Evolutionary conservation across 2,797 vertebrate species (phyloP), one percentile per base, ranked within the genome.

Genomic region (Silurus aristotelis): DNA sequence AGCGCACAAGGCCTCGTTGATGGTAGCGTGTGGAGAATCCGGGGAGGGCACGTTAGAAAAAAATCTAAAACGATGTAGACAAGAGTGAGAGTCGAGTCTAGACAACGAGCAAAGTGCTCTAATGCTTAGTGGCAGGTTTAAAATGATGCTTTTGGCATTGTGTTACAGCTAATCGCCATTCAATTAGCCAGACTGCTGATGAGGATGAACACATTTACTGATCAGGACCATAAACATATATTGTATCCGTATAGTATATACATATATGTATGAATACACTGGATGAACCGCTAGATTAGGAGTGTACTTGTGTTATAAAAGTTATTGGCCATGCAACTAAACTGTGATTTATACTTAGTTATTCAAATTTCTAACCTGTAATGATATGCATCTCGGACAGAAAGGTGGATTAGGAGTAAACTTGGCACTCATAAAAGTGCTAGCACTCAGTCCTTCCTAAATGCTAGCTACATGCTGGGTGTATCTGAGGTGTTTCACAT

Each of bases 1-100:
- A 96, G 95, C 93, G 95, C 95, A 94, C 95, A 94, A 96, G 94
- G 95, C 96, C 93, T 95, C 95, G 93, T 94, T 96, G 96, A 96
- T 95, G 94, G 95, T 94, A 95, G 94, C 94, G 94, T 95, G 95
- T 92, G 94, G 95, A 95, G 95, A 96, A 95, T 95, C 95, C 93
- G 93, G 93, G 93, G 43, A 93, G 93, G 94, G 94, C 93, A 94
- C 94, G 94, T 94, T 95, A 94, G 94, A 48, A 14, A 94, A 93
- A 92, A 94, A 95, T 94, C 95, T 94, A 93, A 96, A 96, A 96
- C 94, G 94, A 96, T 93, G 92, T 92, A 95, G 95, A 96, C 96
- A 96, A 95, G 95, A 93, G 93, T 94, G 93, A 92, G 93, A 93
- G 93, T 95, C 93, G 94, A 95, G 94, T 93, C 92, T 78, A 90